These are phyloP conservation scores for Andrena minutula DNA, from an alignment of 2,888 invertebrate genomes.

Conservation along the genomic window DNA sequence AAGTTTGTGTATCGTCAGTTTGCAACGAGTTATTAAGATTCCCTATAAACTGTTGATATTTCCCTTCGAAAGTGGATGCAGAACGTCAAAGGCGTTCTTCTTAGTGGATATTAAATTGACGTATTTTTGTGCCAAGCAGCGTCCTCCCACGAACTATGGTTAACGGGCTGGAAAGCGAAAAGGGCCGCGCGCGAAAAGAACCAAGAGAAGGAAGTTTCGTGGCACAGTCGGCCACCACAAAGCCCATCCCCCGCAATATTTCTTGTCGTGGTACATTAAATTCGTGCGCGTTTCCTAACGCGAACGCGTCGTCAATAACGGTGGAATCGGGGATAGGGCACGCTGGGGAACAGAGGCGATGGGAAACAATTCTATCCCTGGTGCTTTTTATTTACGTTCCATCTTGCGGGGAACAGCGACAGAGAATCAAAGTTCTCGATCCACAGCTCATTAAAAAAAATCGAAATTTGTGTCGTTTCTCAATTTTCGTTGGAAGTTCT, in stretches of 20 bases:
- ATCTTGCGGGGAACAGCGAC: constrained; percentile 9
- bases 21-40: not conserved
- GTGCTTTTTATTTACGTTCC: not conserved
- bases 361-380: not conserved
- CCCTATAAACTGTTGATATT: constrained; percentile 9
- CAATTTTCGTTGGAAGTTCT: too few species aligned
- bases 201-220: constrained; percentile 24
- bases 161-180: constrained; percentile 57
- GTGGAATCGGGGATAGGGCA: constrained; percentile 1
- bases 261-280: constrained; percentile 56
- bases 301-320: constrained; percentile 25
- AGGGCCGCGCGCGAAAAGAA: constrained; percentile 21
- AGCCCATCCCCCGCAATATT: constrained; percentile 29
- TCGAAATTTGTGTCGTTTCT: not conserved
- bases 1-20: too few species aligned
- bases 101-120: constrained; percentile 43
- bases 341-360: not conserved
- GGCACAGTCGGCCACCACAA: constrained; percentile 30
- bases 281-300: constrained; percentile 48
- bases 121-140: constrained; percentile 31
- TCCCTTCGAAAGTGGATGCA: not conserved
- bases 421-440: constrained; percentile 14
- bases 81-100: constrained; percentile 2
- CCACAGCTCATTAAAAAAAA: not conserved
- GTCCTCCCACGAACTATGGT: constrained; percentile 30